Base-by-base conservation (phyloP, 2,113 vertebrate genomes). In the Riparia riparia region DNA sequence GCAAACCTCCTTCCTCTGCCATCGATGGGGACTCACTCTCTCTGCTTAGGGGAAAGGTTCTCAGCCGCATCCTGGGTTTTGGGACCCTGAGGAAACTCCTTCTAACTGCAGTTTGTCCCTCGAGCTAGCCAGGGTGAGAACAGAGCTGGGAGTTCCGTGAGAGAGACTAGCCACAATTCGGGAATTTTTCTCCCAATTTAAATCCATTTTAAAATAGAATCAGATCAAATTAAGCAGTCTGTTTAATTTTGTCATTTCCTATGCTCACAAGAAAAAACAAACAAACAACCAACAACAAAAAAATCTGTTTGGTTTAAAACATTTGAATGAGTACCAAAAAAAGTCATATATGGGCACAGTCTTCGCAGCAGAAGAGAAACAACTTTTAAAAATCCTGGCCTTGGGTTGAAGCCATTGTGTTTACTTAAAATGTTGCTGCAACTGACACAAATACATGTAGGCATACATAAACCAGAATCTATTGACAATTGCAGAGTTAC, bases 241-340 rank as follows among this genome's bases (percentile, higher is more conserved):
- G 71, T 93, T 89, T 71, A 82, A 87, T 94, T 71, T 85, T 53
- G 87, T 19, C 24, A 45, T 89, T 95, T 79, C 18, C n/a, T 82
- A 31, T 47, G 32, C 39, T 78, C 15, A 69, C 24, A 11, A 45
- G 17, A 31, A 22, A 24, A 60, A 47, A 45, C 44, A 39, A 47
- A 18, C 64, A 37, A 53, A 42, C n/a, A 50, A 47, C 6, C 34
- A 56, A 32, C 24, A 56, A 51, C 53, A 63, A 47, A 34, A 25
- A 54, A 26, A 84, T 93, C 86, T 96, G 51, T 74, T 82, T 6
- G 16, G 58, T 91, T 85, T 90, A 76, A 87, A 93, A 71, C 16
- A 64, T 65, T 91, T 92, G 57, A 88, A 94, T 0, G 0, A 61
- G 20, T 54, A 83, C 54, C 60, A 90, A 91, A 80, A 72, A 0